Percentiles rank a stretch among this genome's conserved stretches.
Conservation (phyloP, 2,888 invertebrate species). For the Unio pictorum region DNA sequence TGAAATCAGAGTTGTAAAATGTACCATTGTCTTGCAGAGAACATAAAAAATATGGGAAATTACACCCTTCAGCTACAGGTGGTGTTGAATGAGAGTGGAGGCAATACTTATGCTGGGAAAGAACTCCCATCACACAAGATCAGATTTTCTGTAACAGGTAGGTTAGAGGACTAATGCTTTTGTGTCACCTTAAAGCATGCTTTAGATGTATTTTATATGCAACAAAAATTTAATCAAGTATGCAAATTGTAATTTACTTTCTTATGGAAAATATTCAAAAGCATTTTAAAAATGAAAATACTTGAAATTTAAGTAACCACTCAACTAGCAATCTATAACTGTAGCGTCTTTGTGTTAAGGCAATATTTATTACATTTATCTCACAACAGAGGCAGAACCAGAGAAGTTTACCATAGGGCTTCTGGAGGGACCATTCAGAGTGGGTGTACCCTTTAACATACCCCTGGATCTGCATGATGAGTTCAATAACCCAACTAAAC, state of each 20-base stretch:
- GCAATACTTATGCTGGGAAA: slow-evolving; percentile 60
- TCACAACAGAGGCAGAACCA: slow-evolving; percentile 64
- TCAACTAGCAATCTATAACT: no score
- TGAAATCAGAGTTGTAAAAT: no score
- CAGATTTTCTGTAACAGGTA: slow-evolving; percentile 66
- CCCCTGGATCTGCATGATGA: slow-evolving; percentile 69
- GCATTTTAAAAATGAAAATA: no score
- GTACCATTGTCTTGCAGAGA: slow-evolving; percentile 51
- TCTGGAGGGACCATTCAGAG: slow-evolving; percentile 69
- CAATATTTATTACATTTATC: not conserved
- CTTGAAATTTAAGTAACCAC: no score
- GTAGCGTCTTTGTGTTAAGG: no score
- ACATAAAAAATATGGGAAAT: slow-evolving; percentile 65
- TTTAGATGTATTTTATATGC: no score
- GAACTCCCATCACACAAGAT: slow-evolving; percentile 64
- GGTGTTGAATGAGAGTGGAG: slow-evolving; percentile 68
- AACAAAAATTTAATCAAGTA: no score
- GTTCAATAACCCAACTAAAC: slow-evolving; percentile 65
- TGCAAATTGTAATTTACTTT: no score
- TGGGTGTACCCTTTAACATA: slow-evolving; percentile 68
- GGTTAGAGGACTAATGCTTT: not conserved
- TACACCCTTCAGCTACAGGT: slow-evolving; percentile 66
- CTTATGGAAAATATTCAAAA: no score
- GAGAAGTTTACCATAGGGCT: slow-evolving; percentile 68
- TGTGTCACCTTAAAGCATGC: no score